Conservation (phyloP, 2,888 invertebrate species). For the Scaptodrosophila latifasciaeformis region DNA sequence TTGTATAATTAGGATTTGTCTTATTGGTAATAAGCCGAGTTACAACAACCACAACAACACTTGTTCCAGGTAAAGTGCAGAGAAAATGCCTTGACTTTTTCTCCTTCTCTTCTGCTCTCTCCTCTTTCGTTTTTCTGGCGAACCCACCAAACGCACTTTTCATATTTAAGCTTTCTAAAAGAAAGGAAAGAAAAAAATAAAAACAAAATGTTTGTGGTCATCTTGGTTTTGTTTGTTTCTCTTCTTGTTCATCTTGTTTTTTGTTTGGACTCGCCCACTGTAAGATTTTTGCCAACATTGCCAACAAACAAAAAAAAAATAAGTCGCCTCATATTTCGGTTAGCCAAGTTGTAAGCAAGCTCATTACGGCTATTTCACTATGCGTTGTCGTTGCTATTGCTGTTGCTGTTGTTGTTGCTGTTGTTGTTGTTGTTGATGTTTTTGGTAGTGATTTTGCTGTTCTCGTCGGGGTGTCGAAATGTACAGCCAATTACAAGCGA, state of each 20-base stretch:
- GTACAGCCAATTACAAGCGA: conserved; percentile 64
- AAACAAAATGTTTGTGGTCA: conserved; percentile 2
- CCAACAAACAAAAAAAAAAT: background rate
- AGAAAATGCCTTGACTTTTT: no score
- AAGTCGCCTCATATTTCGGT: conserved; percentile 28
- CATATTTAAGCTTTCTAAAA: no score
- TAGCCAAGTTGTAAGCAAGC: conserved; percentile 50
- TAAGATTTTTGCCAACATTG: background rate
- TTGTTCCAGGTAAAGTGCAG: no score
- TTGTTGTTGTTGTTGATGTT: conserved; percentile 6
- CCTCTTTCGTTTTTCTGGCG: no score
- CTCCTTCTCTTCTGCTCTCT: no score
- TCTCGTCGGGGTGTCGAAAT: conserved; percentile 63
- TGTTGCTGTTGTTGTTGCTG: conserved; percentile 16
- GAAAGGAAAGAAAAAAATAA: no score
- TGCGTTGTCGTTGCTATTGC: conserved; percentile 23
- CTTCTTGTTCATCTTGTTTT: background rate
- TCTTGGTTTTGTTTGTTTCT: background rate
- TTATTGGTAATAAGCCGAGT: conserved; percentile 68
- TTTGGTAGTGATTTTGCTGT: no score
- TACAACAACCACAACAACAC: no score
- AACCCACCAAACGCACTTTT: no score
- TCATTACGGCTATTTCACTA: conserved; percentile 53
- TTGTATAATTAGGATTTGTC: conserved; percentile 73
- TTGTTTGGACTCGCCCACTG: conserved; percentile 1